phyloP scores from a whole-genome alignment of 2,888 invertebrate species.

The Julus scandinavius region DNA sequence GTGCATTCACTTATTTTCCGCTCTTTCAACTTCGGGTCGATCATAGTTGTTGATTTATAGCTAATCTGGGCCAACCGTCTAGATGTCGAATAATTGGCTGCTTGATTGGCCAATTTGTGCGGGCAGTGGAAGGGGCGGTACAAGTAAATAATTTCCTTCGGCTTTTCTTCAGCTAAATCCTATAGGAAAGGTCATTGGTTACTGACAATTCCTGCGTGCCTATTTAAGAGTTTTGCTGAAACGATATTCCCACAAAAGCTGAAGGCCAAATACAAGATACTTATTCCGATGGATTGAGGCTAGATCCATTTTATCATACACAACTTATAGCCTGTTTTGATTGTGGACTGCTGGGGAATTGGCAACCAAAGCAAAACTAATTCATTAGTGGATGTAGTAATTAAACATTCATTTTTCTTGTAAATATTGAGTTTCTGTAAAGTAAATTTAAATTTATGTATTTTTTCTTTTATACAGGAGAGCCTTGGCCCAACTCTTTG shows the following conservation, averaged over 20 bases:
- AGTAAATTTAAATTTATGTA: background rate
- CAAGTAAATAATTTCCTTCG: background rate
- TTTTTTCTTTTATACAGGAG: conserved; percentile 42
- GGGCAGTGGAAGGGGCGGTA: background rate
- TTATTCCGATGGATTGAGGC: too few species aligned
- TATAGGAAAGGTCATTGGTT: too few species aligned
- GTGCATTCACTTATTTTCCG: background rate
- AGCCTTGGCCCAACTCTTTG: conserved; percentile 49
- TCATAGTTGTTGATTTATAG: background rate
- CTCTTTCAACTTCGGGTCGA: background rate
- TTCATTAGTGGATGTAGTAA: background rate
- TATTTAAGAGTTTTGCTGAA: background rate
- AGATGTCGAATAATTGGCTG: background rate
- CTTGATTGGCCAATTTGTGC: background rate
- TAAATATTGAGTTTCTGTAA: background rate
- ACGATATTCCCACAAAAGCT: background rate
- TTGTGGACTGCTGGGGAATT: too few species aligned
- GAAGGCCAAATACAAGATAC: background rate
- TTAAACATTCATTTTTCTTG: conserved; percentile 28
- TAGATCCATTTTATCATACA: too few species aligned
- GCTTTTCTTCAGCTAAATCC: too few species aligned
- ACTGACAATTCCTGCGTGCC: background rate
- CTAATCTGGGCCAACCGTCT: background rate
- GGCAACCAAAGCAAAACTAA: too few species aligned
- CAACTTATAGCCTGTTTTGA: too few species aligned